Base-by-base conservation (phyloP, 2,113 vertebrate species). In the Ictidomys tridecemlineatus region DNA sequence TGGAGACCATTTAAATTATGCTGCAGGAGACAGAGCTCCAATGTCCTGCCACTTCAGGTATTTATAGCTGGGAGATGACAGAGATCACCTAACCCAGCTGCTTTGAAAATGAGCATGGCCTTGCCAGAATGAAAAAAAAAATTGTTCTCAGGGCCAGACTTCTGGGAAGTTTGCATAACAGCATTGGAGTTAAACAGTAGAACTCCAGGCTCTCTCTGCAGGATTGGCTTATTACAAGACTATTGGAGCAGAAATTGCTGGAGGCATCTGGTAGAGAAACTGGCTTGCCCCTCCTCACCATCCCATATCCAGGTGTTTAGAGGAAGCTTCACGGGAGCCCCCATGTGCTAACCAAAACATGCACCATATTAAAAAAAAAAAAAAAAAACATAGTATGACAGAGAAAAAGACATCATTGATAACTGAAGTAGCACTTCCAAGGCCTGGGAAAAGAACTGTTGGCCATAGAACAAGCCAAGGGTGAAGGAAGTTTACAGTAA, bases 191-290 rank as follows among this genome's bases (percentile, higher is more conserved):
- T 56, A 82, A 79, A 24, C 51, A 83, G 48, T 26, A 91, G 65
- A 85, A 86, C 10, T 12, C 73, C 0, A 26, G 73, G 30, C 37
- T 93, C 28, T 85, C 73, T 90, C 93, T 70, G 48, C 26, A 28
- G 9, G 78, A 56, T 63, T 17, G 70, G 34, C 69, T 96, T 65
- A 22, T 94, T 51, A 67, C 24, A 28, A 45, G 42, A 28, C 37
- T 11, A 91, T 51, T 65, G 10, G 61, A 42, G 20, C 58, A 37
- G 56, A 89, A 85, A 30, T 8, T 92, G 79, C 78, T 58, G 7
- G n/a, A 95, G 94, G 69, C 45, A 78, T 45, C 45, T 83, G 70
- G 42, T 16, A 69, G 56, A 48, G 53, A 86, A 87, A 84, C 53
- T 22, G 28, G 18, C 11, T 74, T 63, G n/a, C 96, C 67, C 78